Evolutionary conservation across 2,888 invertebrate genomes (phyloP), one percentile per base, ranked within the genome.

Genomic region (Dasysyrphus tricinctus): DNA sequence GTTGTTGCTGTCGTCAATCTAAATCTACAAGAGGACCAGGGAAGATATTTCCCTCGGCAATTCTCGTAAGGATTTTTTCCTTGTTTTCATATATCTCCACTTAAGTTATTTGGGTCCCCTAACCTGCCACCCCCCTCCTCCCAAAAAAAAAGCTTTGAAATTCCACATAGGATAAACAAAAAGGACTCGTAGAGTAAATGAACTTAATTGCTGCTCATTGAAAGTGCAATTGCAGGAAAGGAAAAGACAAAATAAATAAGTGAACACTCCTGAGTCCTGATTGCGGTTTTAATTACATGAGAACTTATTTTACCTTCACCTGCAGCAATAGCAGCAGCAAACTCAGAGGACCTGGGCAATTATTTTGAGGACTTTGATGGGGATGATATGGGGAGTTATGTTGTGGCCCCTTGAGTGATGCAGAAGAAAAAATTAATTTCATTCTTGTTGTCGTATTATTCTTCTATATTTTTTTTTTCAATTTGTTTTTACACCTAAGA

Each of bases 401-500:
- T 4, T 32, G 57, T 42, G 24, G 61, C 65, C 72, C 70, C 76
- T 54, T 19, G 78, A 78, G 82, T 42, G 24, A 24, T 24, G 49
- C 24, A 49, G 75, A 69, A 59, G 65, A 75, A 78, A 82, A 86
- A 82, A 86, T 79, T 86, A 82, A 86, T 86, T 81, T 81, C 69
- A 81, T 86, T 72, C 78, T 74, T 59, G 49, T 67, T 65, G 67
- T 59, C 61, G 11, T 49, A 39, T 76, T 63, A 9, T 79, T 49
- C 51, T 19, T 34, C 2, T 76, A 24, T 59, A 70, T 44, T 24
- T 24, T 69, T 56, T 69, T 80, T 84, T 88, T 89, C 88, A 89
- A 90, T 89, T 90, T 89, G 88, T 89, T 90, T 89, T 90, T 91
- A 89, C 91, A 92, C 92, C 92, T 92, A 90, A 90, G 90, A 92